Percentiles rank a stretch among this genome's conserved stretches.
Evolutionary conservation across 2,797 vertebrate species (phyloP).

Genomic region (Capromys pilorides): DNA sequence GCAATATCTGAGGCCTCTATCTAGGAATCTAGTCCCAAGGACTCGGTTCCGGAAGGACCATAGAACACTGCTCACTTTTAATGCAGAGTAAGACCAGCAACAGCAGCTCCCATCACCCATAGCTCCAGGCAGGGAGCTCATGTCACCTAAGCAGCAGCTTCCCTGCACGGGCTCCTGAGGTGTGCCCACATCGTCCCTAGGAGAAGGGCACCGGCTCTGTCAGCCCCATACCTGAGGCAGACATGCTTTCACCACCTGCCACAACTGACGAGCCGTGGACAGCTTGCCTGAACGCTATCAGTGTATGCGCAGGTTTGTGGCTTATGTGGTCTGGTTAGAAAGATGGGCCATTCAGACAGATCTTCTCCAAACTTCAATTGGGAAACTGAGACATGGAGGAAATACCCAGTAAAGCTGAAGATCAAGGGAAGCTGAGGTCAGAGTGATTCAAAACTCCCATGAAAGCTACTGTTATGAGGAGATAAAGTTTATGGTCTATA

Average conservation of each 20-base stretch:
- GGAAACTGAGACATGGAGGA: background rate
- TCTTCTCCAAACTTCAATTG: background rate
- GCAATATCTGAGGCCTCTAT: constrained; percentile 30
- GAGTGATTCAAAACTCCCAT: background rate
- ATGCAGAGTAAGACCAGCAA: background rate
- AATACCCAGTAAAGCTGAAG: background rate
- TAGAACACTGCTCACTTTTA: constrained; percentile 30
- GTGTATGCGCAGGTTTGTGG: background rate
- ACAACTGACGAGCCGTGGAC: background rate
- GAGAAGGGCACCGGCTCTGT: background rate
- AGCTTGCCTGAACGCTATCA: background rate
- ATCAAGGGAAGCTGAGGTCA: background rate
- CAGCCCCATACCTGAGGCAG: background rate
- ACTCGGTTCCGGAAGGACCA: constrained; percentile 16
- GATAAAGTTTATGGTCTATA: background rate
- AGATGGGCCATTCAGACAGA: background rate
- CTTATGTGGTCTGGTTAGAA: background rate
- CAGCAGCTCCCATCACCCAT: background rate
- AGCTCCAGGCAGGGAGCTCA: background rate
- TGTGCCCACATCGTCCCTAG: background rate
- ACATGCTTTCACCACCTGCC: background rate
- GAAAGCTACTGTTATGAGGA: background rate
- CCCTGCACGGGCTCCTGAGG: background rate
- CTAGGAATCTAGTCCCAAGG: constrained; percentile 49
- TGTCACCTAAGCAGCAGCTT: background rate